Percentiles rank a stretch among this genome's conserved stretches.
Evolutionary conservation across 2,888 invertebrate genomes (phyloP).

Genomic region (Molanna angustata): DNA sequence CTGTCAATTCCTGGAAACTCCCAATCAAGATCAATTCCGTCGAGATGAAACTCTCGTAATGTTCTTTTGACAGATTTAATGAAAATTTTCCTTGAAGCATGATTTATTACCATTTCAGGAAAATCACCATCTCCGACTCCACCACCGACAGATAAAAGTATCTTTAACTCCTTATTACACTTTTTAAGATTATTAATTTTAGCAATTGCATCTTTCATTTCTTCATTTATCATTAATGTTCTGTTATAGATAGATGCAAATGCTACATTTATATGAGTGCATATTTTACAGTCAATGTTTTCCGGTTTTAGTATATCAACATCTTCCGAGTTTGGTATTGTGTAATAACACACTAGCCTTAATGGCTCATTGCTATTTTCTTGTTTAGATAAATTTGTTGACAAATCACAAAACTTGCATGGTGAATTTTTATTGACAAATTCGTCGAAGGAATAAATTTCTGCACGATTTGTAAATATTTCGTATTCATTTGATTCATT

Average conservation of each 20-base stretch:
- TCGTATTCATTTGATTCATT: not conserved
- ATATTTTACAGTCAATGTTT: conserved; percentile 61
- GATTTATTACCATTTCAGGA: conserved; percentile 68
- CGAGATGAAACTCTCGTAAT: conserved; percentile 55
- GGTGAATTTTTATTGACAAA: conserved; percentile 13
- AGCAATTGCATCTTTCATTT: conserved; percentile 42
- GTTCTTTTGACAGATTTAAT: conserved; percentile 55
- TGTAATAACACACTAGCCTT: conserved; percentile 70
- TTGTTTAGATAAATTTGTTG: conserved; percentile 1
- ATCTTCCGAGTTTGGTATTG: conserved; percentile 48
- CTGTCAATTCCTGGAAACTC: conserved; percentile 73
- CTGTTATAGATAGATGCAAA: conserved; percentile 65
- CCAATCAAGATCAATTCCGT: conserved; percentile 81
- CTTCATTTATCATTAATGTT: conserved; percentile 53
- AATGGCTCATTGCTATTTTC: conserved; percentile 1
- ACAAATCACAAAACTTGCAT: conserved; percentile 12
- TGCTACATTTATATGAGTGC: conserved; percentile 81
- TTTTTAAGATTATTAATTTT: conserved; percentile 55
- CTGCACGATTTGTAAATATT: conserved; percentile 14
- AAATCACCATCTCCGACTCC: conserved; percentile 60
- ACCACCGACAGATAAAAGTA: conserved; percentile 76
- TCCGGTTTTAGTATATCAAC: conserved; percentile 33
- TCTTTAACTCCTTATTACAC: conserved; percentile 64
- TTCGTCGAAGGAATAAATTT: conserved; percentile 24
- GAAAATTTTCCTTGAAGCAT: conserved; percentile 65